Conservation (phyloP, 2,113 vertebrate species). For the Excalfactoria chinensis region DNA sequence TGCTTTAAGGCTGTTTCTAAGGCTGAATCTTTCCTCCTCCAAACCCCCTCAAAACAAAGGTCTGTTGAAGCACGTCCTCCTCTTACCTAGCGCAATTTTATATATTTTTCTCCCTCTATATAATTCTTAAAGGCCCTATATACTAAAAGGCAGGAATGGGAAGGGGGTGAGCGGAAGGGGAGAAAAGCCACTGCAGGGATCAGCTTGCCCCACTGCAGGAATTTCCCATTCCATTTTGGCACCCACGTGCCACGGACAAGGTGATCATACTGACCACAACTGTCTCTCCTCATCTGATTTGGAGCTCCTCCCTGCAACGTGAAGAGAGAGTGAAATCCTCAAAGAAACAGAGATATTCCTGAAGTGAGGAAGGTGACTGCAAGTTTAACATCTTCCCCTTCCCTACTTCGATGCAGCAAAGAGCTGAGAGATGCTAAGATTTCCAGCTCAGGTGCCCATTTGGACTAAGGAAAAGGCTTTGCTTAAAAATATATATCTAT, state of each 20-base stretch:
- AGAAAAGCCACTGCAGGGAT: neutral
- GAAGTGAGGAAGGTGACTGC: slow-evolving; percentile 7
- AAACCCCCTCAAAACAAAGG: neutral
- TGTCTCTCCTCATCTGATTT: neutral
- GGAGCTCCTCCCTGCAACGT: neutral
- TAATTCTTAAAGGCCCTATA: slow-evolving; percentile 57
- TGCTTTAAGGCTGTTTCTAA: slow-evolving; percentile 76
- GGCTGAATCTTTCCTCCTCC: slow-evolving; percentile 52
- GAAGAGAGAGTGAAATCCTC: neutral
- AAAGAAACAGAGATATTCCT: slow-evolving; percentile 20
- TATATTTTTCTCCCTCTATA: slow-evolving; percentile 51
- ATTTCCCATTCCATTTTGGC: neutral
- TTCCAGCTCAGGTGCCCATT: neutral
- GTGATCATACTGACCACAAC: neutral
- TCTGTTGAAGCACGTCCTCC: slow-evolving; percentile 42
- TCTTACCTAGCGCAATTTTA: slow-evolving; percentile 44
- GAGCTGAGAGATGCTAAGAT: neutral
- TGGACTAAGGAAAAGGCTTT: slow-evolving; percentile 33
- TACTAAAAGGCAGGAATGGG: slow-evolving; percentile 39
- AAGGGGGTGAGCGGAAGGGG: neutral
- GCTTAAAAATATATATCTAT: slow-evolving; percentile 75
- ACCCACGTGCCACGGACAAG: neutral
- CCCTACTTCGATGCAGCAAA: slow-evolving; percentile 5
- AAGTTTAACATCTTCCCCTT: slow-evolving; percentile 29
- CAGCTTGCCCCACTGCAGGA: slow-evolving; percentile 45